Percentiles rank a stretch among this genome's conserved stretches.
phyloP scores from a whole-genome alignment of 2,113 vertebrate species.

The Rynchops niger region DNA sequence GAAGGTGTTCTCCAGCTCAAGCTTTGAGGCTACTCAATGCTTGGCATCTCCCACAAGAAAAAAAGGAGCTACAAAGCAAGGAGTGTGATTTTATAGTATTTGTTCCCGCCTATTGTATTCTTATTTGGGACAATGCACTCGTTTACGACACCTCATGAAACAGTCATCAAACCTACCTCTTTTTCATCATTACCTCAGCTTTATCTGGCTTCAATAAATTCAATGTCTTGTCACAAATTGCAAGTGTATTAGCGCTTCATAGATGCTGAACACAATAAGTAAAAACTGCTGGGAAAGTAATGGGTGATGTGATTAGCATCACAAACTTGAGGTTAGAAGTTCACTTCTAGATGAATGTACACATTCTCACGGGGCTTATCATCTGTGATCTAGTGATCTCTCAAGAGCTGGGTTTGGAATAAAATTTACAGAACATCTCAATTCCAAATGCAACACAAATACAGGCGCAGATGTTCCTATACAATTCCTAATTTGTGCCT shows the following conservation, averaged over 20 bases:
- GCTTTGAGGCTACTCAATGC: background rate
- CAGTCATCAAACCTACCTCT: background rate
- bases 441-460: background rate
- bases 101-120: background rate
- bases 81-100: background rate
- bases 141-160: background rate
- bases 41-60: background rate
- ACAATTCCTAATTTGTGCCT: conserved; percentile 15
- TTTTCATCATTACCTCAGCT: background rate
- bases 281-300: conserved; percentile 5
- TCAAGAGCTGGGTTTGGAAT: background rate
- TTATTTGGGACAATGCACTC: background rate
- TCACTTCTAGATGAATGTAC: conserved; percentile 7
- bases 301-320: background rate
- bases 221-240: background rate
- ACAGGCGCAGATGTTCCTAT: conserved; percentile 23
- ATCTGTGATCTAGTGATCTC: background rate
- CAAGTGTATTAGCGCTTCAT: background rate
- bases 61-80: background rate
- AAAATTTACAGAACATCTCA: background rate
- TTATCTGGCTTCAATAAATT: background rate
- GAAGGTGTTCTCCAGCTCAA: background rate
- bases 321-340: conserved; percentile 19
- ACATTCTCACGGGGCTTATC: background rate
- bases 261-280: background rate